These are phyloP conservation scores for Drosophila gunungcola DNA, from an alignment of 1,140 invertebrate genomes.

Conservation along the genomic window DNA sequence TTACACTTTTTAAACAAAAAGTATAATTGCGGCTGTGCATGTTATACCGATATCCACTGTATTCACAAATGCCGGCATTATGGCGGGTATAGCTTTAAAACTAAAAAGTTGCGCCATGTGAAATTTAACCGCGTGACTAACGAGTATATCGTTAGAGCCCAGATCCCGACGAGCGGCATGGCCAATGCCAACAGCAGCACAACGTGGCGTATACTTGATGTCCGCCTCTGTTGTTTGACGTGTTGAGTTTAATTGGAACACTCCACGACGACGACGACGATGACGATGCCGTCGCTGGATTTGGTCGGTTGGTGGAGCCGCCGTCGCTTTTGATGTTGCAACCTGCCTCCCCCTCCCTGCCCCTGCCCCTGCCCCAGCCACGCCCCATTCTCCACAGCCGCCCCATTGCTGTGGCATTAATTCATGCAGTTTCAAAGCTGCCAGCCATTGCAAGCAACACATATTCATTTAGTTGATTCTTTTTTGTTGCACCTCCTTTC, in stretches of 20 bases:
- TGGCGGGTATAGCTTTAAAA: conserved; percentile 51
- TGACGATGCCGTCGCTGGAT: conserved; percentile 29
- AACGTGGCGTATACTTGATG: conserved; percentile 75
- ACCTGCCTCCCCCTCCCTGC: conserved; percentile 8
- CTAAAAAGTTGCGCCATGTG: conserved; percentile 63
- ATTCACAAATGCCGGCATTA: neutral
- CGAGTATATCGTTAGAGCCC: conserved; percentile 76
- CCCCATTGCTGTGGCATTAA: conserved; percentile 60
- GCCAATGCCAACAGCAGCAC: conserved; percentile 46
- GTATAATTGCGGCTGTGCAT: neutral
- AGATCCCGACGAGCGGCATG: conserved; percentile 46
- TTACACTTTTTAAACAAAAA: neutral
- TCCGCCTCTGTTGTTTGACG: conserved; percentile 73
- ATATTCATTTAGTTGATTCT: conserved; percentile 57
- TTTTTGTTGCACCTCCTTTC: conserved; percentile 41
- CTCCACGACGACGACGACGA: conserved; percentile 53
- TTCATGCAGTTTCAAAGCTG: conserved; percentile 70
- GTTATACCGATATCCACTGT: neutral
- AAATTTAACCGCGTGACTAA: conserved; percentile 78
- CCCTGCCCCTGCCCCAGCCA: neutral
- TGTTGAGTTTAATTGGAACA: conserved; percentile 81
- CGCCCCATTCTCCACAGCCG: conserved; percentile 3
- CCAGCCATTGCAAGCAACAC: conserved; percentile 40
- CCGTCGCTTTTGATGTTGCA: conserved; percentile 67
- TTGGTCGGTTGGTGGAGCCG: conserved; percentile 16